Conservation (phyloP, 1,140 invertebrate species). For the Scylla paramamosain region DNA sequence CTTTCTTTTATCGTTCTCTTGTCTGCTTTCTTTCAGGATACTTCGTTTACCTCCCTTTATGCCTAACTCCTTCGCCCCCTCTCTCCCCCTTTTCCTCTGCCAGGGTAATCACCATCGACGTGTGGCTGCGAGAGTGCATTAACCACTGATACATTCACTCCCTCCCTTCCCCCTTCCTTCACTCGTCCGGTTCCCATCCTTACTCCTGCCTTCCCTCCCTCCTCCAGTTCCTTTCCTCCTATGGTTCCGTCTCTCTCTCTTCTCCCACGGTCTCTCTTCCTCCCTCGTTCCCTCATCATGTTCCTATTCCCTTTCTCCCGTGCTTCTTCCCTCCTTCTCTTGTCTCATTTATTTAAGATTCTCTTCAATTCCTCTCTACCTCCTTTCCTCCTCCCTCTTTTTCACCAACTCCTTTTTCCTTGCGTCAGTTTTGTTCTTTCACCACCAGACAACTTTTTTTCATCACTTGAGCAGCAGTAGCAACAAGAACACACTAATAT, state of each 20-base stretch:
- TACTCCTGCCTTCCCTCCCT: not conserved
- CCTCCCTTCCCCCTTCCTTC: not conserved
- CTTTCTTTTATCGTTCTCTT: not conserved
- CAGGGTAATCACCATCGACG: slow-evolving; percentile 41
- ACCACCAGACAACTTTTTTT: too few relatives aligned
- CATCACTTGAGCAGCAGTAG: too few relatives aligned
- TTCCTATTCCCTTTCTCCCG: not conserved
- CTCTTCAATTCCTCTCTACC: too few relatives aligned
- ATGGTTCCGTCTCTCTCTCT: not conserved
- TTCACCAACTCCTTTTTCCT: too few relatives aligned
- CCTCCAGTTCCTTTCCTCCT: not conserved
- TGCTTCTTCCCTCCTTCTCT: too few relatives aligned
- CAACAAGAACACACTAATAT: too few relatives aligned
- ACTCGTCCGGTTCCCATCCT: not conserved
- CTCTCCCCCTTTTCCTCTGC: not conserved
- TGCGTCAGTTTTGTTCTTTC: too few relatives aligned
- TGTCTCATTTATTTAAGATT: too few relatives aligned
- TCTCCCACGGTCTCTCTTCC: not conserved
- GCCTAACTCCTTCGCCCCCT: not conserved
- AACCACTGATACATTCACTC: slow-evolving; percentile 50
- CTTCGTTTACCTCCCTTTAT: too few relatives aligned
- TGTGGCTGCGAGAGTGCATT: slow-evolving; percentile 43
- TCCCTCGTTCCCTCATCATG: not conserved
- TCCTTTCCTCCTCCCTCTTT: too few relatives aligned
- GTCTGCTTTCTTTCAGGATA: not conserved